Evolutionary conservation across 2,888 invertebrate genomes (phyloP).

Genomic region (Teleogryllus oceanicus): DNA sequence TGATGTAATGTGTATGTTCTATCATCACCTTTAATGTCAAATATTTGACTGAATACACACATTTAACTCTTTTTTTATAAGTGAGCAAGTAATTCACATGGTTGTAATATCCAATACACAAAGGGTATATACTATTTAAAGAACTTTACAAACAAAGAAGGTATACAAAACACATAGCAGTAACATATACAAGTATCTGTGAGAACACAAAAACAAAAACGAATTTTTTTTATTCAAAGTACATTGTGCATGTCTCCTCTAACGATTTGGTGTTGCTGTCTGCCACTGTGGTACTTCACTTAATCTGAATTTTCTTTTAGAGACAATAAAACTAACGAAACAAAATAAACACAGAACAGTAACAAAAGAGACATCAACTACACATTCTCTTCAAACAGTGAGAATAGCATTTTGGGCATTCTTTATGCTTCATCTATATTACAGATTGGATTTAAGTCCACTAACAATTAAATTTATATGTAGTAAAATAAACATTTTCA

Average conservation of each 20-base stretch:
- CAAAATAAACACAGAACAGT: background rate
- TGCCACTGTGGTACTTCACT: conserved; percentile 18
- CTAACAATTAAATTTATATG: conserved; percentile 7
- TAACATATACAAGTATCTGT: background rate
- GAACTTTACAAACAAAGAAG: background rate
- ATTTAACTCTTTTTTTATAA: background rate
- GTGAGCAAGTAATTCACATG: conserved; percentile 9
- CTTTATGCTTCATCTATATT: conserved; percentile 1
- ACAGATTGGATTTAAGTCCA: conserved; percentile 2
- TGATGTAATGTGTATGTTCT: conserved; percentile 8
- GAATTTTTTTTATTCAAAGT: background rate
- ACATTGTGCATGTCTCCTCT: conserved; percentile 18
- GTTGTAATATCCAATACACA: background rate
- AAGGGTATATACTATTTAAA: background rate
- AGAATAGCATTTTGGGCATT: background rate
- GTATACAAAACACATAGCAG: background rate
- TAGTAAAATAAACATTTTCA: conserved; percentile 5
- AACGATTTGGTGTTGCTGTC: background rate
- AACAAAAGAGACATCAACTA: conserved; percentile 18
- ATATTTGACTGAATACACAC: conserved; percentile 6
- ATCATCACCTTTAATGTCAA: conserved; percentile 11
- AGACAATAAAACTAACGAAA: background rate
- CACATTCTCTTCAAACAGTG: conserved; percentile 4
- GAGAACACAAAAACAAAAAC: background rate
- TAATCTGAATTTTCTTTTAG: background rate